Evolutionary conservation across 2,888 invertebrate genomes (phyloP).

Genomic region (Cantharis rustica): DNA sequence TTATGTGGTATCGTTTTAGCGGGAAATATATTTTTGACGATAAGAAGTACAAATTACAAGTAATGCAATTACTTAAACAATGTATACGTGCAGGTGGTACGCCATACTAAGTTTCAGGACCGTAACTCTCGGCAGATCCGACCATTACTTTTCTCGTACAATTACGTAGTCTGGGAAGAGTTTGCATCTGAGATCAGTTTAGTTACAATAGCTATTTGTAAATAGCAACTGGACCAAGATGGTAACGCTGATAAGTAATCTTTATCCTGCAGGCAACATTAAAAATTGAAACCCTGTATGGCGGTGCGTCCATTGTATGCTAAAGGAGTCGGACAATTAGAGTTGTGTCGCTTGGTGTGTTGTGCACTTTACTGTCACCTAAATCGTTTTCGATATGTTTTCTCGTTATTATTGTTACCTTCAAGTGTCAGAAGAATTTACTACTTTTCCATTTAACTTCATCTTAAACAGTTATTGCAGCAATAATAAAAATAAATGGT

Average conservation of each 20-base stretch:
- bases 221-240: slow-evolving; percentile 52
- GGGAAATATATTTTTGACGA: neutral
- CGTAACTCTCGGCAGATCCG: slow-evolving; percentile 41
- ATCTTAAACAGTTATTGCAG: neutral
- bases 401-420: slow-evolving; percentile 28
- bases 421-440: slow-evolving; percentile 15
- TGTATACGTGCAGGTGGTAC: slow-evolving; percentile 23
- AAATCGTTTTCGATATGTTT: slow-evolving; percentile 36
- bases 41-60: slow-evolving; percentile 8
- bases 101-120: slow-evolving; percentile 40
- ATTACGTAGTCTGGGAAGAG: slow-evolving; percentile 46
- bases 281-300: slow-evolving; percentile 54
- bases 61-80: slow-evolving; percentile 6
- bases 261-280: slow-evolving; percentile 50
- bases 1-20: neutral
- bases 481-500: neutral
- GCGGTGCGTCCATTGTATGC: slow-evolving; percentile 51
- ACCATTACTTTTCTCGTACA: slow-evolving; percentile 42
- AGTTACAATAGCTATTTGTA: slow-evolving; percentile 54
- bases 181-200: slow-evolving; percentile 40
- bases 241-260: slow-evolving; percentile 51
- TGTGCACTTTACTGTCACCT: slow-evolving; percentile 31
- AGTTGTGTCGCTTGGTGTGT: slow-evolving; percentile 44
- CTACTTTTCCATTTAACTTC: slow-evolving; percentile 11
- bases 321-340: slow-evolving; percentile 51